Evolutionary conservation across 2,113 vertebrate genomes (phyloP).

Genomic region (Rhinoderma darwinii): DNA sequence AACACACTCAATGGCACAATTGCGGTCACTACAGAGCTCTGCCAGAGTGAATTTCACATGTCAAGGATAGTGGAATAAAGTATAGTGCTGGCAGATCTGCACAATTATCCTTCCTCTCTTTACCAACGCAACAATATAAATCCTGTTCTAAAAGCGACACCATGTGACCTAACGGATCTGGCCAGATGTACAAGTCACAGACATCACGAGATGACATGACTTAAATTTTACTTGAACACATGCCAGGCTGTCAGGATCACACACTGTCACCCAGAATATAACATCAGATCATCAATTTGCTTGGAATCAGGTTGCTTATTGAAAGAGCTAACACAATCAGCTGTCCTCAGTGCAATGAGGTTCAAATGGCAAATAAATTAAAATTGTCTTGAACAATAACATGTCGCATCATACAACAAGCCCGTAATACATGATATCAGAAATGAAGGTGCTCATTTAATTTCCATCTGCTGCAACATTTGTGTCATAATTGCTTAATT

Average conservation of each 20-base stretch:
- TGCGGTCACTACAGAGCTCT: background rate
- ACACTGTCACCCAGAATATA: background rate
- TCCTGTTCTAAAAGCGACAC: background rate
- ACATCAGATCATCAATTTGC: background rate
- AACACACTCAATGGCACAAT: slow-evolving; percentile 36
- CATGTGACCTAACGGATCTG: background rate
- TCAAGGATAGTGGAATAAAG: slow-evolving; percentile 26
- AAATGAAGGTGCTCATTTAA: rapidly evolving
- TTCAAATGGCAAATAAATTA: slow-evolving; percentile 23
- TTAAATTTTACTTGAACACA: background rate
- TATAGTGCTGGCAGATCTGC: background rate
- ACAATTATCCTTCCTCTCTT: slow-evolving; percentile 21
- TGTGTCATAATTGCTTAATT: slow-evolving; percentile 58
- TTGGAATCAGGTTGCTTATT: slow-evolving; percentile 19
- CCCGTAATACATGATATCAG: background rate
- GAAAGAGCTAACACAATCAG: slow-evolving; percentile 17
- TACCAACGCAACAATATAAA: slow-evolving; percentile 18
- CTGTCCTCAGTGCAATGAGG: background rate
- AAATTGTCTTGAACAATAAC: slow-evolving; percentile 19
- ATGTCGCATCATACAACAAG: slow-evolving; percentile 11
- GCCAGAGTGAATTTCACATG: slow-evolving; percentile 21
- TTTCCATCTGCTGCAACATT: slow-evolving; percentile 42
- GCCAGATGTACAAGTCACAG: slow-evolving; percentile 1
- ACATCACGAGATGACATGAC: slow-evolving; percentile 8
- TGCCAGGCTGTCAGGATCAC: background rate